These are phyloP conservation scores for Donacobius atricapilla DNA, from an alignment of 2,113 vertebrate genomes.

Conservation along the genomic window DNA sequence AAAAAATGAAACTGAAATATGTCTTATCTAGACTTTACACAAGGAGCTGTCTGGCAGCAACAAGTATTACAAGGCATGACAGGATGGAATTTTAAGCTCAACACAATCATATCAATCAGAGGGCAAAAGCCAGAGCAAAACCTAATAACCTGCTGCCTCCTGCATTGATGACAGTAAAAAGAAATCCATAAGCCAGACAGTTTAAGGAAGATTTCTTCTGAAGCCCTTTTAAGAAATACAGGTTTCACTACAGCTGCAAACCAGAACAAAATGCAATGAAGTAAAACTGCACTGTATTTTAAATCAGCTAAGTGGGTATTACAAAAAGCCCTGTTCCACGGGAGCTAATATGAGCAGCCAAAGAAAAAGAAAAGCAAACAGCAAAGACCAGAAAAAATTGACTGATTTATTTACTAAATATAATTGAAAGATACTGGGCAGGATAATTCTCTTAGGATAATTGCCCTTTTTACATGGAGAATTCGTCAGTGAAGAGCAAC, in stretches of 20 bases:
- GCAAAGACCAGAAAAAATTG: background rate
- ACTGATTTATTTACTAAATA: background rate
- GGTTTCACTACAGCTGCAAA: background rate
- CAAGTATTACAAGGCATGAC: conserved; percentile 19
- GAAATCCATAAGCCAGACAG: conserved; percentile 37
- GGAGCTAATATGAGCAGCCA: background rate
- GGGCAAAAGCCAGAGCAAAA: conserved; percentile 3
- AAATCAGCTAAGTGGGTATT: background rate
- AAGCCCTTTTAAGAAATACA: background rate
- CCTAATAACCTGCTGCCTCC: conserved; percentile 52
- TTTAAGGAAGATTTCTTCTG: background rate
- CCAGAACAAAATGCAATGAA: background rate
- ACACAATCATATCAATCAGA: conserved; percentile 46
- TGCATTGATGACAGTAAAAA: conserved; percentile 25
- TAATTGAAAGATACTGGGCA: background rate
- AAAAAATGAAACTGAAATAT: background rate
- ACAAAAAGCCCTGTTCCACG: background rate
- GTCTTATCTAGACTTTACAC: conserved; percentile 25
- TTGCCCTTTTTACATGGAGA: background rate
- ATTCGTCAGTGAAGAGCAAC: background rate
- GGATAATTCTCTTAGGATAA: background rate
- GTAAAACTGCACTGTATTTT: background rate
- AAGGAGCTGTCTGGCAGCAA: conserved; percentile 9
- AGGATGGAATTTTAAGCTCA: conserved; percentile 57
- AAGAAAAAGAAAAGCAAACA: background rate